Evolutionary conservation across 2,113 vertebrate species (phyloP).

Genomic region (Rhinopomastus cyanomelas): DNA sequence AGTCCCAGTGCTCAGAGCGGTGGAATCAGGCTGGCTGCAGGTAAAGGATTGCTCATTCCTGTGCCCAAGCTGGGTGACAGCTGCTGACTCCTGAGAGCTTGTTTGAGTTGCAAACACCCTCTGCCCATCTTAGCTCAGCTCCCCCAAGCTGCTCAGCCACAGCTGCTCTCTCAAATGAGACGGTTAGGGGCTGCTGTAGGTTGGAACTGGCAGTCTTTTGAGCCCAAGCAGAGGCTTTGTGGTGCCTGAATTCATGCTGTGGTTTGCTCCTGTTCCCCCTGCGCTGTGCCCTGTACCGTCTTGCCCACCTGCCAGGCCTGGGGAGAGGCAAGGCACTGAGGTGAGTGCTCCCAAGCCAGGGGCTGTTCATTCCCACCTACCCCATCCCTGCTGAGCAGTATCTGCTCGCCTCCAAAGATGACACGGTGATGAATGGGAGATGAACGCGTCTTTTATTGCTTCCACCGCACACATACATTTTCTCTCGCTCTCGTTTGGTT

Average conservation of each 20-base stretch:
- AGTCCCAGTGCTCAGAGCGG: fast-evolving
- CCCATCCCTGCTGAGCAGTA: not conserved
- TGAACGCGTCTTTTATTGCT: slow-evolving; percentile 75
- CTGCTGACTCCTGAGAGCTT: fast-evolving
- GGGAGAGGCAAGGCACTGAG: not conserved
- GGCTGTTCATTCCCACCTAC: not conserved
- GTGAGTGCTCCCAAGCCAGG: not conserved
- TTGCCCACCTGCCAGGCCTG: not conserved
- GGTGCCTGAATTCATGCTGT: not conserved
- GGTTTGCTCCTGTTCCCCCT: not conserved
- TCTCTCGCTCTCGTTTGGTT: not conserved
- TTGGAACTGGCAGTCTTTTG: not conserved
- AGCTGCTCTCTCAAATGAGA: not conserved
- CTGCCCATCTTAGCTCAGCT: no score
- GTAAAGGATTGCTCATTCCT: fast-evolving
- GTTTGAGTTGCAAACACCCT: no score
- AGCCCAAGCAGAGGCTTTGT: fast-evolving
- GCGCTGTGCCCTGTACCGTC: not conserved
- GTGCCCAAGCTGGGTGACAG: not conserved
- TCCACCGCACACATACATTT: not conserved
- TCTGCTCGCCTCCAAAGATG: slow-evolving; percentile 36
- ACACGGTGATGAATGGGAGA: slow-evolving; percentile 63
- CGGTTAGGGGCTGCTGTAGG: not conserved
- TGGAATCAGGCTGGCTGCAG: not conserved
- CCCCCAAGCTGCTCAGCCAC: fast-evolving